Percentiles rank a stretch among this genome's conserved stretches.
Evolutionary conservation across 1,140 invertebrate genomes (phyloP).

Genomic region (Ylistrum balloti): DNA sequence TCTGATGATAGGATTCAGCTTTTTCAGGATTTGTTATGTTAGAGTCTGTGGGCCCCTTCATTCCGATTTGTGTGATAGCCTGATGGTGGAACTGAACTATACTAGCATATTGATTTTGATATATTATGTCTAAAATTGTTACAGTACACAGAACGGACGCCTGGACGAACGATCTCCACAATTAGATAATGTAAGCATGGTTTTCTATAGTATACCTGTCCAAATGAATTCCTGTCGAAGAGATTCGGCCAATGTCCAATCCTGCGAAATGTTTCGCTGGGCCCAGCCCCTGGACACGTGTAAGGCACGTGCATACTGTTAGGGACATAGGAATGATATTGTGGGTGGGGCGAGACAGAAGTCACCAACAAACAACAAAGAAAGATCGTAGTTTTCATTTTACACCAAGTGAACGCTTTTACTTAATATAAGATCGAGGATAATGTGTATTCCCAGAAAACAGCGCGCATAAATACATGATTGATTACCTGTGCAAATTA

Average conservation of each 20-base stretch:
- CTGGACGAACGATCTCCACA: no score
- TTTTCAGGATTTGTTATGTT: no score
- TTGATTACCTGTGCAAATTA: not conserved
- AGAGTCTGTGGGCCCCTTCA: no score
- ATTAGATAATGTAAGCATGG: no score
- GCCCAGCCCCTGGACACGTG: not conserved
- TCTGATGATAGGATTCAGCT: no score
- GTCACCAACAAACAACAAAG: not conserved
- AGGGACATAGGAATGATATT: not conserved
- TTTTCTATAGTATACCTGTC: not conserved
- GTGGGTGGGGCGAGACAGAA: not conserved
- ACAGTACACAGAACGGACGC: no score
- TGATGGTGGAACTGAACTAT: no score
- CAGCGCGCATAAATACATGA: not conserved
- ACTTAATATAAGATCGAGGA: no score
- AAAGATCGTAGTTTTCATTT: not conserved
- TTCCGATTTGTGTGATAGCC: no score
- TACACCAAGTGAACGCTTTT: not conserved
- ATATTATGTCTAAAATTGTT: no score
- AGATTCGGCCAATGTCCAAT: conserved; percentile 26
- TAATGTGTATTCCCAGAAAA: no score
- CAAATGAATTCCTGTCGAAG: not conserved
- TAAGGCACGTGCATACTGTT: conserved; percentile 22
- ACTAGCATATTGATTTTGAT: no score
- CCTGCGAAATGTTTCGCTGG: not conserved